phyloP scores from a whole-genome alignment of 2,888 invertebrate genomes.

The Dendrolimus houi region DNA sequence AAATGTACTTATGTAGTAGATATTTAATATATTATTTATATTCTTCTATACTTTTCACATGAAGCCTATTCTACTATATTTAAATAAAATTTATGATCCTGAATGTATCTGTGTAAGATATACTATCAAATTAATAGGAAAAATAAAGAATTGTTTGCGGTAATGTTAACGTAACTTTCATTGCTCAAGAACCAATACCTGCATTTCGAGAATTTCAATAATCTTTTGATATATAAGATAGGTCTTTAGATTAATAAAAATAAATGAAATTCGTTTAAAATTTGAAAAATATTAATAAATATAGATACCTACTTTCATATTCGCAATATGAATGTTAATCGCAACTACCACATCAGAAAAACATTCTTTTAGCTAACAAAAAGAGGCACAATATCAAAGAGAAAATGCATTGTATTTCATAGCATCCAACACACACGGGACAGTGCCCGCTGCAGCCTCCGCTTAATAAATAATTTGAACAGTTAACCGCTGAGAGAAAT shows the following conservation, averaged over 20 bases:
- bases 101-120: too few species aligned
- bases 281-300: background rate
- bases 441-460: constrained; percentile 29
- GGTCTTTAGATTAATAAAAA: background rate
- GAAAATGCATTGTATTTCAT: constrained; percentile 27
- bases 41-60: too few species aligned
- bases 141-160: too few species aligned
- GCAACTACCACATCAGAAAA: background rate
- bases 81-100: too few species aligned
- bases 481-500: constrained; percentile 55
- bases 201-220: too few species aligned
- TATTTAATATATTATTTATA: too few species aligned
- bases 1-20: too few species aligned
- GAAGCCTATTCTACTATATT: too few species aligned
- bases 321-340: background rate
- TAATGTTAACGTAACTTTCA: too few species aligned
- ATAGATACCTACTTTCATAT: constrained; percentile 1
- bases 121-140: too few species aligned
- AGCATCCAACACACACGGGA: constrained; percentile 17
- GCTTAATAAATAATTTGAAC: constrained; percentile 62
- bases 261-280: background rate
- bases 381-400: constrained; percentile 45
- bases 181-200: too few species aligned
- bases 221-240: background rate
- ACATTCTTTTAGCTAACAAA: constrained; percentile 10